Evolutionary conservation across 2,113 vertebrate species (phyloP).

Genomic region (Lota lota): DNA sequence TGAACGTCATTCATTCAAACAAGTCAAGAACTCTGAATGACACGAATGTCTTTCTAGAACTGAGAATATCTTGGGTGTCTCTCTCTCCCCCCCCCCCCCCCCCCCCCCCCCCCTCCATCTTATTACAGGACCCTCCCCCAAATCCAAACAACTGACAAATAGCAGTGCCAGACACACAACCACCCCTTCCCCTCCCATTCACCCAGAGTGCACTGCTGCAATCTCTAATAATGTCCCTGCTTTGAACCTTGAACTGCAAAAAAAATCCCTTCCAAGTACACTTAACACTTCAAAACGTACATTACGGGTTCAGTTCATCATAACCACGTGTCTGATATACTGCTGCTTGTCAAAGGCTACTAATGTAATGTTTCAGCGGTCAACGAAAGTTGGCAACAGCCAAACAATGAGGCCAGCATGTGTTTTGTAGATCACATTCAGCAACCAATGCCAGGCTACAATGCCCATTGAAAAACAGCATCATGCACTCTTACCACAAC

Average conservation of each 20-base stretch:
- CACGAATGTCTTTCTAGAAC: constrained; percentile 13
- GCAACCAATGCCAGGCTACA: too few species aligned
- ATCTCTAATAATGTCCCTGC: constrained; percentile 14
- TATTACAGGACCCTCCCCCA: constrained; percentile 8
- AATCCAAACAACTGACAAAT: background rate
- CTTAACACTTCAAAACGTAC: too few species aligned
- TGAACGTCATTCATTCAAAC: constrained; percentile 1
- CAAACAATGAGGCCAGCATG: too few species aligned
- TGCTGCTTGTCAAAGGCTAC: too few species aligned
- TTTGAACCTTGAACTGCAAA: constrained; percentile 43
- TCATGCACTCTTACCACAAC: too few species aligned
- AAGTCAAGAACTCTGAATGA: background rate
- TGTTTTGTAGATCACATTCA: too few species aligned
- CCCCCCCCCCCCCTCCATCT: constrained; percentile 12
- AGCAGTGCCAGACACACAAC: background rate
- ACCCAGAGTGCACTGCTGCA: constrained; percentile 44
- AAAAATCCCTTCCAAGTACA: too few species aligned
- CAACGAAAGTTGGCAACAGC: too few species aligned
- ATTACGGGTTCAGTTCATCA: too few species aligned
- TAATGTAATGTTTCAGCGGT: too few species aligned
- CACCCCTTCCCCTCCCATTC: constrained; percentile 5
- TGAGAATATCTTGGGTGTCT: constrained; percentile 6
- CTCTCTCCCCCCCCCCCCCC: constrained; percentile 32
- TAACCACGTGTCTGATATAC: too few species aligned
- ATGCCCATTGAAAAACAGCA: too few species aligned